Evolutionary conservation across 1,140 invertebrate species (phyloP).

Genomic region (Leptestheria dahalacensis): DNA sequence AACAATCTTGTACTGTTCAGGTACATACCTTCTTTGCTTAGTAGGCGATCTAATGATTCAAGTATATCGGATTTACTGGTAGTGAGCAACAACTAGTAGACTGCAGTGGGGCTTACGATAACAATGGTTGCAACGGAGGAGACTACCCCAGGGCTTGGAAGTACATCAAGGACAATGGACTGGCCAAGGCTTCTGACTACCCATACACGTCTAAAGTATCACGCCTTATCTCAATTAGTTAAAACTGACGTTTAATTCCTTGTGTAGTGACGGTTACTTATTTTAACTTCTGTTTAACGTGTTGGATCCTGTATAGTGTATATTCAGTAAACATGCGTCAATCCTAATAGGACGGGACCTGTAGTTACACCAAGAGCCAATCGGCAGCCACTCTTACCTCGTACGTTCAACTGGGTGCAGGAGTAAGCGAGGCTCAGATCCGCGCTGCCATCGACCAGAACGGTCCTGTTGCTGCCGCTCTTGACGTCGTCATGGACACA

Average conservation of each 20-base stretch:
- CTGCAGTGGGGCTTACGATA: slow-evolving; percentile 38
- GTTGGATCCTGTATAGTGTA: background rate
- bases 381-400: background rate
- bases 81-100: slow-evolving; percentile 45
- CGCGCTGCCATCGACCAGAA: background rate
- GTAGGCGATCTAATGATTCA: background rate
- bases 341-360: background rate
- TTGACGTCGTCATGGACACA: background rate
- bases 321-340: background rate
- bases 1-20: slow-evolving; percentile 25
- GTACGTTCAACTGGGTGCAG: background rate
- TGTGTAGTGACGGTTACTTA: no score
- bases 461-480: background rate
- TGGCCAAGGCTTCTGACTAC: background rate
- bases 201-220: slow-evolving; percentile 19
- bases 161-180: slow-evolving; percentile 3
- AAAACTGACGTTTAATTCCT: no score
- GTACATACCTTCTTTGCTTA: background rate
- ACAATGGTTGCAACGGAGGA: slow-evolving; percentile 53
- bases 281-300: no score
- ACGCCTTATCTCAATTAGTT: no score
- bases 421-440: background rate
- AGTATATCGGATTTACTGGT: background rate
- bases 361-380: background rate
- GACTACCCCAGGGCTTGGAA: slow-evolving; percentile 19